Base-by-base conservation (phyloP, 2,888 invertebrate species). In the Listrodromus nycthemerus region DNA sequence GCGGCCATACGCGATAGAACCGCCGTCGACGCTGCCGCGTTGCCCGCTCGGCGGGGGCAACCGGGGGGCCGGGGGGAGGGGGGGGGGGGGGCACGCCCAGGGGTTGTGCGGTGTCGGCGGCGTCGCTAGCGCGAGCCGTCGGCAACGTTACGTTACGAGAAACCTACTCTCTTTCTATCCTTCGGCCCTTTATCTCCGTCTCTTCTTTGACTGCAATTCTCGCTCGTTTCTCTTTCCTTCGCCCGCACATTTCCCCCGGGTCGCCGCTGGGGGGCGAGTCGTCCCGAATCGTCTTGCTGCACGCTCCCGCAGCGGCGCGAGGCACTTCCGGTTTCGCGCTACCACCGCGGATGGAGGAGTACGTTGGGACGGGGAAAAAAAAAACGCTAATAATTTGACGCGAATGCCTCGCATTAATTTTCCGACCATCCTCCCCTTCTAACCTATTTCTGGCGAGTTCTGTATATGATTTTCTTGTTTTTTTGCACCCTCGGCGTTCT, bases 1-100 rank as follows among this genome's bases (percentile, higher is more conserved):
- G 90, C 88, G 87, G 80, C 77, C 76, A 84, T 84, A 83, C 73
- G 80, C 76, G 73, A 66, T 67, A 71, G 79, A 80, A 48, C 61
- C 73, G 73, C 61, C 7, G 61, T 48, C 61, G 48, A 73, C 73
- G 58, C 58, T 63, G 73, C 61, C 70, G 70, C 78, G 63, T 69
- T 76, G 73, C 61, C 30, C 41, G 61, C 50, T 33, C 33, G 33
- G 33, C 8, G 33, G 33, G 33, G 33, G 8, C 33, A 4, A 8
- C 33, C 6, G 33, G 33, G 33, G 33, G 81, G 61, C 55, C 84
- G 83, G 83, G 86, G 78, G 82, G 80, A 82, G 77, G 75, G 85
- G 81, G 74, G 83, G 66, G 27, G 73, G 84, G 86, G 74, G 77
- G 87, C 85, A 83, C 86, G 85, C 67, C 69, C 79, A 78, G 81